phyloP scores from a whole-genome alignment of 2,888 invertebrate genomes.

The Pseudococcus jackbeardsleyi region DNA sequence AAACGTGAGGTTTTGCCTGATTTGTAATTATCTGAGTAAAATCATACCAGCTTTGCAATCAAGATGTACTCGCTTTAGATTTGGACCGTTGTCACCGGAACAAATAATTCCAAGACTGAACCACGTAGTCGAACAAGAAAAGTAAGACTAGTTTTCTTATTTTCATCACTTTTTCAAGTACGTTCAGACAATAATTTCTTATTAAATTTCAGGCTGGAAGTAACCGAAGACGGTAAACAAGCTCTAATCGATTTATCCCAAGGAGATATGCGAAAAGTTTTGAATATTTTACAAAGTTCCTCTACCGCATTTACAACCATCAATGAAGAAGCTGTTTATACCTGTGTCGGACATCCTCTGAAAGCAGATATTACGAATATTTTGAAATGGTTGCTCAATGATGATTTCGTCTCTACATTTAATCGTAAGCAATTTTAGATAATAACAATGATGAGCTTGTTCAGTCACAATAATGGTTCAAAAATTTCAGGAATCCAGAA shows the following conservation, averaged over 20 bases:
- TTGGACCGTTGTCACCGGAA: slow-evolving; percentile 87
- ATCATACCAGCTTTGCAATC: slow-evolving; percentile 99
- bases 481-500: slow-evolving; percentile 78
- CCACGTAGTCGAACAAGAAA: slow-evolving; percentile 85
- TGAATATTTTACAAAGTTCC: slow-evolving; percentile 97
- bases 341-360: slow-evolving; percentile 96
- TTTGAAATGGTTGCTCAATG: slow-evolving; percentile 86
- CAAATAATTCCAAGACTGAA: slow-evolving; percentile 92
- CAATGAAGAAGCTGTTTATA: slow-evolving; percentile 91
- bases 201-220: slow-evolving; percentile 77
- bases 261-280: slow-evolving; percentile 97
- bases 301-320: slow-evolving; percentile 92
- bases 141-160: slow-evolving; percentile 73
- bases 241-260: slow-evolving; percentile 90
- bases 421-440: slow-evolving; percentile 73
- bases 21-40: slow-evolving; percentile 98
- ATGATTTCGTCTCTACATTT: slow-evolving; percentile 81
- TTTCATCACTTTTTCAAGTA: background rate
- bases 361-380: slow-evolving; percentile 90
- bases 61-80: slow-evolving; percentile 95
- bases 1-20: slow-evolving; percentile 97
- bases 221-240: slow-evolving; percentile 88
- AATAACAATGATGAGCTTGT: background rate
- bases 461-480: slow-evolving; percentile 54
- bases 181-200: background rate